Conservation (phyloP, 30 jellyfish, hydroid and myxozoan genomes). For the Turritopsis rubra region DNA sequence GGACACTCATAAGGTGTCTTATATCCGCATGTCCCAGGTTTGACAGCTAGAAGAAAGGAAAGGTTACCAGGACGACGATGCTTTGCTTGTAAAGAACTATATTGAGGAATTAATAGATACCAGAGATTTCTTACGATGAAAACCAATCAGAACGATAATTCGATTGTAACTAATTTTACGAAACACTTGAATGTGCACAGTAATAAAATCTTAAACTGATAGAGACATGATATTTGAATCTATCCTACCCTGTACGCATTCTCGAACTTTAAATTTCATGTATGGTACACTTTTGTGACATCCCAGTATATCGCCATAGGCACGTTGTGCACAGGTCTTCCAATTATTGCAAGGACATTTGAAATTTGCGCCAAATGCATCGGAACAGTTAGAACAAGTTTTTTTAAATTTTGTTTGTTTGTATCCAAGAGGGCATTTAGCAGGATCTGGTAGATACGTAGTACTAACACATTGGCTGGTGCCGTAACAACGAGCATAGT, state of each 20-base stretch:
- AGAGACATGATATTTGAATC: no score
- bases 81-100: no score
- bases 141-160: not conserved
- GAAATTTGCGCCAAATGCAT: conserved; percentile 47
- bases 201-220: not conserved
- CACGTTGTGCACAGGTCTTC: conserved; percentile 91
- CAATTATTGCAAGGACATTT: conserved; percentile 65
- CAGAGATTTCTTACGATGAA: no score
- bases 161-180: not conserved
- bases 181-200: no score
- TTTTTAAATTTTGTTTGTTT: conserved; percentile 38
- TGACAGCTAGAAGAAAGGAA: not conserved
- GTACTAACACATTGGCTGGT: not conserved
- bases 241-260: conserved; percentile 58
- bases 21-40: conserved; percentile 12
- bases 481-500: not conserved
- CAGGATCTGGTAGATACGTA: conserved; percentile 33
- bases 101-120: no score
- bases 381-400: conserved; percentile 56
- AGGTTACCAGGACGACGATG: no score
- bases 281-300: conserved; percentile 40
- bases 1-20: not conserved
- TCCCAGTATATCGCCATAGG: conserved; percentile 27
- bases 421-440: conserved; percentile 67
- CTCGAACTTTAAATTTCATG: conserved; percentile 70